Conservation (phyloP, 2,113 vertebrate species). For the Stegastes partitus region DNA sequence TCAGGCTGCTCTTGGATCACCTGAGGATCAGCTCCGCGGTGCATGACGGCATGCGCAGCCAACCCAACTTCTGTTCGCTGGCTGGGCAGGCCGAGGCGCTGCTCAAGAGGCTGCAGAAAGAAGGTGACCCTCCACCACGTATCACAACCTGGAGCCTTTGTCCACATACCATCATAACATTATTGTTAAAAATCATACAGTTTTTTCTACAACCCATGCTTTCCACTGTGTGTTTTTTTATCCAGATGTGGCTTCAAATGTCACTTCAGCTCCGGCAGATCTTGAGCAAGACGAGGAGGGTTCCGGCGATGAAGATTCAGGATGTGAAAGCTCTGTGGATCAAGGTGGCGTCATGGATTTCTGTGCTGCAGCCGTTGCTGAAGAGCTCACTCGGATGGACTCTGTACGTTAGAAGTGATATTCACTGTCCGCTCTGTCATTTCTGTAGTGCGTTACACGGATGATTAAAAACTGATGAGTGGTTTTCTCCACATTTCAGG, state of each 20-base stretch:
- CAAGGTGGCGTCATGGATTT: slow-evolving; percentile 85
- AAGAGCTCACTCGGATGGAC: slow-evolving; percentile 89
- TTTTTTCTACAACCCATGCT: no score
- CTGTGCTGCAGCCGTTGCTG: slow-evolving; percentile 82
- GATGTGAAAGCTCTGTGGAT: slow-evolving; percentile 55
- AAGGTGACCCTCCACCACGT: slow-evolving; percentile 64
- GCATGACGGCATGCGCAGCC: slow-evolving; percentile 50
- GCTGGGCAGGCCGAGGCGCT: slow-evolving; percentile 81
- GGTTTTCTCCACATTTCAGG: slow-evolving; percentile 71
- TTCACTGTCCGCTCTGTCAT: background rate
- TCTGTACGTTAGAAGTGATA: slow-evolving; percentile 77
- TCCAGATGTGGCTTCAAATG: slow-evolving; percentile 51
- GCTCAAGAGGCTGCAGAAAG: slow-evolving; percentile 79
- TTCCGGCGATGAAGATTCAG: slow-evolving; percentile 59
- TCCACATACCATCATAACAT: background rate
- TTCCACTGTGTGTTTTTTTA: background rate
- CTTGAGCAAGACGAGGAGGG: slow-evolving; percentile 45
- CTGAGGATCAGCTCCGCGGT: slow-evolving; percentile 76
- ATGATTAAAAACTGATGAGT: background rate
- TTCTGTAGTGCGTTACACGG: background rate
- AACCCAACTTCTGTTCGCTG: slow-evolving; percentile 76
- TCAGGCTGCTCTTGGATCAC: slow-evolving; percentile 78
- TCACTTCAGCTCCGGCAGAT: slow-evolving; percentile 22
- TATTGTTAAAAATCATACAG: no score
- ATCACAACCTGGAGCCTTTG: background rate